These are phyloP conservation scores for Scaptomyza parva DNA, from an alignment of 2,888 invertebrate species.

Conservation along the genomic window DNA sequence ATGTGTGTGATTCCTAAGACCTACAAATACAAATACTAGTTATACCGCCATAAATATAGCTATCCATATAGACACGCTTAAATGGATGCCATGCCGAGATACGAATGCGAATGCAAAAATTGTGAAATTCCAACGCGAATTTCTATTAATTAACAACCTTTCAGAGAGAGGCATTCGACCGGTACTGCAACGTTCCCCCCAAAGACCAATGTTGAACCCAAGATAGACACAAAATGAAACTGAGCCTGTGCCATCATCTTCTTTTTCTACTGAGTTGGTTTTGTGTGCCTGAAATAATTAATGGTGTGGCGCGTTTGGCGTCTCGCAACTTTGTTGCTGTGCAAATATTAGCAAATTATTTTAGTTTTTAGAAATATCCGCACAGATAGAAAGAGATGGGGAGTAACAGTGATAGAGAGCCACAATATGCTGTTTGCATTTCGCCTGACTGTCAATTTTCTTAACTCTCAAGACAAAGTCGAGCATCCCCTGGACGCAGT, in stretches of 20 bases:
- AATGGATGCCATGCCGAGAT: slow-evolving; percentile 26
- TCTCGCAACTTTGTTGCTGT: slow-evolving; percentile 66
- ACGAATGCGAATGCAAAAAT: slow-evolving; percentile 30
- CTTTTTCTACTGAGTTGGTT: slow-evolving; percentile 13
- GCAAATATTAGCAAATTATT: slow-evolving; percentile 82
- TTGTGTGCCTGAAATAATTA: slow-evolving; percentile 72
- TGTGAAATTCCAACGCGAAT: slow-evolving; percentile 71
- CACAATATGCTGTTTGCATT: slow-evolving; percentile 55
- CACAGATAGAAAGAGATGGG: slow-evolving; percentile 1
- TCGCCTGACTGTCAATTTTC: slow-evolving; percentile 48
- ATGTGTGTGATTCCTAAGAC: background rate
- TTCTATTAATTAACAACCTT: slow-evolving; percentile 71
- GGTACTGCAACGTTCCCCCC: slow-evolving; percentile 15
- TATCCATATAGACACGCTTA: slow-evolving; percentile 14
- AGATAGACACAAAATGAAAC: slow-evolving; percentile 19
- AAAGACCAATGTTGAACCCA: slow-evolving; percentile 26
- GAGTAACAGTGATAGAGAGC: background rate
- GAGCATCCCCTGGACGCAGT: slow-evolving; percentile 44
- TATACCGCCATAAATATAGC: slow-evolving; percentile 32
- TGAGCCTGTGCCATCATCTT: slow-evolving; percentile 37
- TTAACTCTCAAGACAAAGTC: slow-evolving; percentile 58
- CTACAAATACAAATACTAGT: slow-evolving; percentile 2
- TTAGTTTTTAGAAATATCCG: slow-evolving; percentile 73
- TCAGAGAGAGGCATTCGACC: slow-evolving; percentile 45
- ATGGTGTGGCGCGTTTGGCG: slow-evolving; percentile 63